Evolutionary conservation across 2,888 invertebrate species (phyloP), one percentile per base, ranked within the genome.

Genomic region (Eumerus sabulonum): DNA sequence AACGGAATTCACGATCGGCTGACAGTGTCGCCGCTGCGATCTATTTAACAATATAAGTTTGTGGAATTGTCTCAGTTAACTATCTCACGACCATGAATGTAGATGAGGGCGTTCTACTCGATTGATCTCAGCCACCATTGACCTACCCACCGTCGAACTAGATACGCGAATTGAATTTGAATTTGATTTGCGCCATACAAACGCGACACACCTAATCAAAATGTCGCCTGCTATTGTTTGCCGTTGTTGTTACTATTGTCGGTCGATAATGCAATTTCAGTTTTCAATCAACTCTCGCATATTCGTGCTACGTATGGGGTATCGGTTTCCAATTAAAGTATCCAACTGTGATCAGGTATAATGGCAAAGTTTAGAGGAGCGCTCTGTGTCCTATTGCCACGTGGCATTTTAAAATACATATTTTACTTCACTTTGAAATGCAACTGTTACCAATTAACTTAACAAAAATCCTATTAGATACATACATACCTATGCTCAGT

Each of bases 381-480:
- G 66, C 48, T 36, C 51, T 7, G 27, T 7, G 27, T 79, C 74
- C 79, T 79, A 79, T 64, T 74, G 79, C 70, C 74, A 74, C 74
- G 64, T 74, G 79, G 68, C 74, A 79, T 79, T 79, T 79, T 79
- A 63, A 18, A 74, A 27, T 27, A 27, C 2, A 79, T 74, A 74
- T 79, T 79, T 74, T 79, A 79, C 74, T 74, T 74, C 68, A 64
- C 74, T 74, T 63, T 70, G 74, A 79, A 70, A 79, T 74, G 74
- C 79, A 68, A 74, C 74, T 81, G 81, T 66, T 81, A 76, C 81
- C 81, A 81, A 81, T 81, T 81, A 81, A 74, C 76, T 70, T 76
- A 81, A 76, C 76, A 76, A 81, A 81, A 81, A 81, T 74, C 60
- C 64, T 36, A 74, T 50, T 51, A 70, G 62, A 54, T 53, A 59